Evolutionary conservation across 2,113 vertebrate species (phyloP), one percentile per base, ranked within the genome.

Genomic region (Cebidichthys violaceus): DNA sequence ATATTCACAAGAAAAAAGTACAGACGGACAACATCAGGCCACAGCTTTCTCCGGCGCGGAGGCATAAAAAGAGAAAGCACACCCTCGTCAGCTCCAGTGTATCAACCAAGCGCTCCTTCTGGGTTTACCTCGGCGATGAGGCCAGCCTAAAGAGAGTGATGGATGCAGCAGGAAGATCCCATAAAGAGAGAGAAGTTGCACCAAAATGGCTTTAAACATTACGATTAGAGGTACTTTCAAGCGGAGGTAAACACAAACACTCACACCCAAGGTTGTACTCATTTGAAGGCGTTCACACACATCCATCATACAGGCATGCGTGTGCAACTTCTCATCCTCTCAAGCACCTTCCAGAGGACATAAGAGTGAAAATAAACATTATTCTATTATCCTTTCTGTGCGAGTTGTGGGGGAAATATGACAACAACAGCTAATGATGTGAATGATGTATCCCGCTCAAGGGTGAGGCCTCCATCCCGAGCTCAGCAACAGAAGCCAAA

Each of bases 341-440:
- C 27, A 15, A 45, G 15, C 57, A 24, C 39, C 43, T 64, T 83
- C 62, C 29, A 54, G 41, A 75, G 59, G 86, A 79, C 70, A 41
- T 18, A 1, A 59, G 68, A 65, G 66, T 41, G 45, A 77, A 72
- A 81, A 90, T 65, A 78, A 82, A 79, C 41, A 66, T 47, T 45
- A 29, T 66, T 75, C 81, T 64, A 83, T 61, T n/a, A 4, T 24
- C 54, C 33, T 72, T 75, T 80, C 82, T 76, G 57, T 71, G 33
- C 83, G 65, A 70, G 45, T 83, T 71, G 55, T 31, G 37, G 17
- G 17, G 14, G 47, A 77, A 70, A 77, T 77, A 83, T 71, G 75
- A 83, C 87, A 86, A 80, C 80, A 79, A 14, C 50, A 45, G 73
- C 87, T 90, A 90, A 92, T 88, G 71, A 90, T 45, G 65, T 24